A percentile compares a stretch with the other conserved stretches of the same genome.
phyloP scores from a whole-genome alignment of 2,888 invertebrate genomes.

The Xestobium rufovillosum region DNA sequence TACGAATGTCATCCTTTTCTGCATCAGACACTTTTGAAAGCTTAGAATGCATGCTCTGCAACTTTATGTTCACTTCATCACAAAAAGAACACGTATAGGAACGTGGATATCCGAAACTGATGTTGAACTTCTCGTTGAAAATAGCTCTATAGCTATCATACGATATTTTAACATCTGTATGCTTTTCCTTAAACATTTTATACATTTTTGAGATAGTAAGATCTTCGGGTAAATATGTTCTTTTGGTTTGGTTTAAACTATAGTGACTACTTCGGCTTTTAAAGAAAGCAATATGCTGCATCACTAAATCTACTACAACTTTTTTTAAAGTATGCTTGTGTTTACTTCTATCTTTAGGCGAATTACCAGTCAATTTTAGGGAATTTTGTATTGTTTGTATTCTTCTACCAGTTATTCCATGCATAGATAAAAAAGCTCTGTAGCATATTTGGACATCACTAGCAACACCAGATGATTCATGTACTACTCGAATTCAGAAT shows the following conservation, averaged over 20 bases:
- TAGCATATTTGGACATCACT: constrained; percentile 2
- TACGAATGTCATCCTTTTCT: constrained; percentile 1
- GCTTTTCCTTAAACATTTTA: constrained; percentile 4
- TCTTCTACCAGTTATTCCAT: not conserved
- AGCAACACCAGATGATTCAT: not conserved
- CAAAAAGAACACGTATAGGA: constrained; percentile 5
- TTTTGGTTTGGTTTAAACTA: not conserved
- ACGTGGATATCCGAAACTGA: constrained; percentile 6
- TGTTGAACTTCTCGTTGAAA: constrained; percentile 8
- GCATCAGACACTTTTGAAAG: not conserved
- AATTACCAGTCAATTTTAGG: not conserved
- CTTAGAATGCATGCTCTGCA: not conserved
- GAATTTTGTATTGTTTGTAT: not conserved
- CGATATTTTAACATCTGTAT: constrained; percentile 1
- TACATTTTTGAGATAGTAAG: constrained; percentile 7
- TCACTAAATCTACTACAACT: not conserved
- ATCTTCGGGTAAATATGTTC: constrained; percentile 3
- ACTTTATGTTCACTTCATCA: constrained; percentile 4
- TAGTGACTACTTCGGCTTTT: constrained; percentile 1
- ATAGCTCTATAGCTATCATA: constrained; percentile 6
- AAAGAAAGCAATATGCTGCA: not conserved
- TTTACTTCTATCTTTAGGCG: not conserved
- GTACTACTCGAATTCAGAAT: not conserved
- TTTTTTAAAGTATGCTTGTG: not conserved
- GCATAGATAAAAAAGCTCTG: not conserved